Evolutionary conservation across 2,888 invertebrate species (phyloP).

Genomic region (Philereme vetulata): DNA sequence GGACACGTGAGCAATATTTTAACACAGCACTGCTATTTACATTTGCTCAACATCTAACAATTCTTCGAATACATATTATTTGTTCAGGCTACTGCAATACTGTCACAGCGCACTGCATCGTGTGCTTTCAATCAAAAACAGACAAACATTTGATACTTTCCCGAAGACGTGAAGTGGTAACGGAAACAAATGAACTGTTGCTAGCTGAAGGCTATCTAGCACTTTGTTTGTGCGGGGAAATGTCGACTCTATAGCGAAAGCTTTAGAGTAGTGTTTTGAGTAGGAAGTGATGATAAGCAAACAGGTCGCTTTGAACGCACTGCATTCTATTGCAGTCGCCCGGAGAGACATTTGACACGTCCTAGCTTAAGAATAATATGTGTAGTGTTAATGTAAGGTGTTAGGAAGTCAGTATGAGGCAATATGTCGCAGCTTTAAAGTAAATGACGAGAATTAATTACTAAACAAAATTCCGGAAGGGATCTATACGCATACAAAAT

Average conservation of each 20-base stretch:
- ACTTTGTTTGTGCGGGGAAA: constrained; percentile 40
- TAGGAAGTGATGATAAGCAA: constrained; percentile 57
- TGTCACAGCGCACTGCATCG: constrained; percentile 55
- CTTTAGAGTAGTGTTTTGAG: constrained; percentile 51
- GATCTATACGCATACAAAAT: background rate
- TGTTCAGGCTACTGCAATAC: constrained; percentile 48
- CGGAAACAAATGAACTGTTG: constrained; percentile 79
- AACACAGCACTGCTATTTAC: constrained; percentile 45
- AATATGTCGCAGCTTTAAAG: constrained; percentile 8
- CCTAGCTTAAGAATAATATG: constrained; percentile 67
- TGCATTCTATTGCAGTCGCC: constrained; percentile 76
- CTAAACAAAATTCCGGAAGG: constrained; percentile 1
- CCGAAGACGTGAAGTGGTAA: constrained; percentile 73
- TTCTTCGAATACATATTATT: constrained; percentile 47
- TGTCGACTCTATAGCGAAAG: constrained; percentile 39
- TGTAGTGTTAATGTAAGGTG: constrained; percentile 53
- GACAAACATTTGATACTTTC: constrained; percentile 71
- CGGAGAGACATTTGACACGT: constrained; percentile 79
- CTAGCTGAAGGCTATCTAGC: constrained; percentile 67
- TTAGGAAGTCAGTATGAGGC: constrained; percentile 4
- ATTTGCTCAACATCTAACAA: constrained; percentile 37
- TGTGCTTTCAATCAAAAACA: constrained; percentile 70
- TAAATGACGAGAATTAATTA: background rate
- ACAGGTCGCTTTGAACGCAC: constrained; percentile 73
- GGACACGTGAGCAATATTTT: constrained; percentile 56